These are phyloP conservation scores for Cheumatopsyche charites DNA, from an alignment of 1,140 invertebrate species.

Conservation along the genomic window DNA sequence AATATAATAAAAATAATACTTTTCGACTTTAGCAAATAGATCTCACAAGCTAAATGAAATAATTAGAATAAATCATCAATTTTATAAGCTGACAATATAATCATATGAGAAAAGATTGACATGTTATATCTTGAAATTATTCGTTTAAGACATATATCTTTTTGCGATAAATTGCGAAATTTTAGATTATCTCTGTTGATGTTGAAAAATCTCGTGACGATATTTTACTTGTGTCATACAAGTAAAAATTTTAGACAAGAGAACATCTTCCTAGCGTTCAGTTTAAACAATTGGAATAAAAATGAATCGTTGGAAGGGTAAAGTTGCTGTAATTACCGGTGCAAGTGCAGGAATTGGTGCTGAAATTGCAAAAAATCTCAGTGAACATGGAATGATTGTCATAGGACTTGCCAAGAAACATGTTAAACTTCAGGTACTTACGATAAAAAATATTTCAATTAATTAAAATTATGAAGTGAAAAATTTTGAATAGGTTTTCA, in stretches of 20 bases:
- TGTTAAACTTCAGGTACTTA: slow-evolving; percentile 62
- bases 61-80: background rate
- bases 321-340: slow-evolving; percentile 74
- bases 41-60: background rate
- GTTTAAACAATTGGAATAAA: background rate
- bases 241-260: too few relatives aligned
- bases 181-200: too few relatives aligned
- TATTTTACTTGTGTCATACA: too few relatives aligned
- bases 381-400: slow-evolving; percentile 68
- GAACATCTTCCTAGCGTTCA: too few relatives aligned
- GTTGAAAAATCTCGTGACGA: too few relatives aligned
- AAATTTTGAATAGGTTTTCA: slow-evolving; percentile 23
- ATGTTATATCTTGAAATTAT: too few relatives aligned
- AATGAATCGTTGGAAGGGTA: slow-evolving; percentile 72
- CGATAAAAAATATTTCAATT: background rate
- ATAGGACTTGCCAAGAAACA: slow-evolving; percentile 72
- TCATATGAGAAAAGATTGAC: too few relatives aligned
- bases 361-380: slow-evolving; percentile 62
- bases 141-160: too few relatives aligned
- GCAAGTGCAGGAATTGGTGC: slow-evolving; percentile 75
- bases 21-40: slow-evolving; percentile 23
- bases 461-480: background rate
- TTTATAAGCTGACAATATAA: background rate
- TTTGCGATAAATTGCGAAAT: too few relatives aligned
- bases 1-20: too few relatives aligned